Conservation (phyloP, 2,888 invertebrate species). For the Andrena trimmerana region DNA sequence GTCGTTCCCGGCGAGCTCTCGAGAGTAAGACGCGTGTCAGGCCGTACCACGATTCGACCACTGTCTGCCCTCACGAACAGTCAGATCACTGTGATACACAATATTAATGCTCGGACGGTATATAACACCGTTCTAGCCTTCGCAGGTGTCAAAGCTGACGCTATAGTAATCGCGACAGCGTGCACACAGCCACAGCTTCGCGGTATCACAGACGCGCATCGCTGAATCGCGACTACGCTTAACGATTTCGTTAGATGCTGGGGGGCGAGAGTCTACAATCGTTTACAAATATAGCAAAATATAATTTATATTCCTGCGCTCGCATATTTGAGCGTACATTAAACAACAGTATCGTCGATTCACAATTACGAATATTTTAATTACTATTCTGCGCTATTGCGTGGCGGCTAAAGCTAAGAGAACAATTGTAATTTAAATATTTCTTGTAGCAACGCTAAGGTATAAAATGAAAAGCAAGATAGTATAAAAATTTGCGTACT, state of each 20-base stretch:
- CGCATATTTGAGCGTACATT: background rate
- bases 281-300: background rate
- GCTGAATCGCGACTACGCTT: background rate
- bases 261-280: background rate
- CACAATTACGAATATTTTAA: background rate
- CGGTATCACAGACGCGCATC: background rate
- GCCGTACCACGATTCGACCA: slow-evolving; percentile 66
- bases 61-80: slow-evolving; percentile 65
- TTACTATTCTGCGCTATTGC: background rate
- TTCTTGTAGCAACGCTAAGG: slow-evolving; percentile 9
- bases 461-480: slow-evolving; percentile 28
- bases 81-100: slow-evolving; percentile 67
- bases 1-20: slow-evolving; percentile 10
- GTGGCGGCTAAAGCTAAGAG: background rate
- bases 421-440: slow-evolving; percentile 26
- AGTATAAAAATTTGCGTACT: slow-evolving; percentile 36
- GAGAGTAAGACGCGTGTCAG: slow-evolving; percentile 52
- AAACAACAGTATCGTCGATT: background rate
- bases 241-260: background rate
- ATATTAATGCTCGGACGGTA: slow-evolving; percentile 67
- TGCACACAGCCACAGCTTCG: background rate
- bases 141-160: slow-evolving; percentile 43
- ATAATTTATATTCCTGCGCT: background rate
- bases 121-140: slow-evolving; percentile 64
- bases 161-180: slow-evolving; percentile 52